These are phyloP conservation scores for Silurus asotus DNA, from an alignment of 2,113 vertebrate species.

Conservation along the genomic window DNA sequence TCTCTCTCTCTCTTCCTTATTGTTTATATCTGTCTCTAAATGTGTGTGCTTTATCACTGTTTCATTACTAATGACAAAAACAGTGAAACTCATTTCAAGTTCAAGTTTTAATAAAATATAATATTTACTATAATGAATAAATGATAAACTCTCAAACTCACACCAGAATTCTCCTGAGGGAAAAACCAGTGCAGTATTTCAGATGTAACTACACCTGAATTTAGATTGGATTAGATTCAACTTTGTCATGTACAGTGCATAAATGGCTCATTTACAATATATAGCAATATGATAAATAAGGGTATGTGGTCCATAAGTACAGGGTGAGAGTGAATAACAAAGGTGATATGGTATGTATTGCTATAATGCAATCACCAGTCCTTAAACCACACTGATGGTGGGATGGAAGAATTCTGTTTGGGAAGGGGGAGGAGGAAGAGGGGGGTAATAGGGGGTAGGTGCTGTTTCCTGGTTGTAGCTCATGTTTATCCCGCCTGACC, in stretches of 20 bases:
- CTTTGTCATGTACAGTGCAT: no score
- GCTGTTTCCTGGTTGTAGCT: constrained; percentile 85
- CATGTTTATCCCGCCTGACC: constrained; percentile 97
- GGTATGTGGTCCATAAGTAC: no score
- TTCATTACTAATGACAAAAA: background rate
- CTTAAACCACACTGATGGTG: constrained; percentile 74
- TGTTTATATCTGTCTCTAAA: no score
- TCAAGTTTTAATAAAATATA: background rate
- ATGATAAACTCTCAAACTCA: background rate
- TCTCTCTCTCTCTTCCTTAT: no score
- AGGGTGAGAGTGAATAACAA: no score
- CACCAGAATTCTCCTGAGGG: background rate
- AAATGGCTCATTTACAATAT: no score
- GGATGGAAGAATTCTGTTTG: constrained; percentile 59
- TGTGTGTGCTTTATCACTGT: no score
- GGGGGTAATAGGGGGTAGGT: constrained; percentile 69
- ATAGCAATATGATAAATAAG: no score
- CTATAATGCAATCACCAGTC: constrained; percentile 70
- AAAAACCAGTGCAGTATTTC: background rate
- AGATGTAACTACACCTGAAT: no score
- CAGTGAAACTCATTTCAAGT: background rate
- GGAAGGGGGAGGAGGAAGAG: constrained; percentile 71
- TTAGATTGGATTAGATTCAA: no score
- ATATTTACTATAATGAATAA: background rate
- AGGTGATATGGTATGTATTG: no score